Evolutionary conservation across 1,140 invertebrate species (phyloP).

Genomic region (Monochamus saltuarius): DNA sequence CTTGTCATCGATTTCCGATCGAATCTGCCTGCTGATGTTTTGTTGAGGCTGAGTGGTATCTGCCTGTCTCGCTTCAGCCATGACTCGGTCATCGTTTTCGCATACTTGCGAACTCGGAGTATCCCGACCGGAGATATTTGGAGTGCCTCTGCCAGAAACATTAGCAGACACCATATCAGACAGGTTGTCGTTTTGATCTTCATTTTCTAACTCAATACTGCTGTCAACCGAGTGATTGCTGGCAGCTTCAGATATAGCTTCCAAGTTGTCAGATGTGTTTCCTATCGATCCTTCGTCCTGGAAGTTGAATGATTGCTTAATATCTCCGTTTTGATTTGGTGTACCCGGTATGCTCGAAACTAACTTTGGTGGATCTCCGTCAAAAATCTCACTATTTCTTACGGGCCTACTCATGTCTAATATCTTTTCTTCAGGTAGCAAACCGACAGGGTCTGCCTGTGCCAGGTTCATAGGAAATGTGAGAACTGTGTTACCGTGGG

Average conservation of each 20-base stretch:
- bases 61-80: constrained; percentile 53
- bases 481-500: constrained; percentile 84
- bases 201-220: constrained; percentile 79
- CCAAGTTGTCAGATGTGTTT: constrained; percentile 90
- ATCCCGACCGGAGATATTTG: constrained; percentile 79
- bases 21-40: constrained; percentile 66
- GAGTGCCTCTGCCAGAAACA: constrained; percentile 84
- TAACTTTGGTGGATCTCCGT: constrained; percentile 13
- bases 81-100: constrained; percentile 69
- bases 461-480: constrained; percentile 72
- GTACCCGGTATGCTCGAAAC: constrained; percentile 7
- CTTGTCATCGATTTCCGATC: constrained; percentile 95
- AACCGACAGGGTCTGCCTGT: constrained; percentile 63
- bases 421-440: constrained; percentile 74
- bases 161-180: constrained; percentile 97
- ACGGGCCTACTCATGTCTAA: constrained; percentile 33
- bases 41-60: constrained; percentile 57
- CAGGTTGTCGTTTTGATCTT: constrained; percentile 86
- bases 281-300: constrained; percentile 85
- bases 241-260: constrained; percentile 92
- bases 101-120: constrained; percentile 92
- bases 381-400: constrained; percentile 24
- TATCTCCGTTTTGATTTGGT: constrained; percentile 13
- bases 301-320: constrained; percentile 64
- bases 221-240: constrained; percentile 95